A percentile compares a stretch with the other conserved stretches of the same genome.
phyloP scores from a whole-genome alignment of 2,888 invertebrate species.

The Lampropteryx suffumata region DNA sequence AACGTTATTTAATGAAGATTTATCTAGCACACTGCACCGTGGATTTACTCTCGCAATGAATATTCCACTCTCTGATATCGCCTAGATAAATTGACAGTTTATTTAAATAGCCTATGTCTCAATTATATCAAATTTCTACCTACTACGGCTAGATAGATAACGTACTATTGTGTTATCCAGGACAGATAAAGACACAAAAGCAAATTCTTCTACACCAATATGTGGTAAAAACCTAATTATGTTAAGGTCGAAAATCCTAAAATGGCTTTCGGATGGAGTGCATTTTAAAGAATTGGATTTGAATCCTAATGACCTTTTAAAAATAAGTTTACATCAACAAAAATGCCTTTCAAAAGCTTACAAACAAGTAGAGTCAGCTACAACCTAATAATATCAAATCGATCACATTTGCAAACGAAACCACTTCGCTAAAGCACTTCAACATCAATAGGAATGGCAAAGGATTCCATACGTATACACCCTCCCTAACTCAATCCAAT shows the following conservation, averaged over 20 bases:
- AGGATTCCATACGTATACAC: conserved; percentile 27
- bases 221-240: too few species aligned
- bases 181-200: too few species aligned
- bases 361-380: not conserved
- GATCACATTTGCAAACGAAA: conserved; percentile 5
- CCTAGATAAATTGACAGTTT: conserved; percentile 46
- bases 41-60: conserved; percentile 55
- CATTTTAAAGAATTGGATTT: too few species aligned
- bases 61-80: conserved; percentile 44
- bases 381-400: conserved; percentile 6
- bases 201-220: too few species aligned
- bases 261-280: too few species aligned
- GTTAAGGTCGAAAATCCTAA: too few species aligned
- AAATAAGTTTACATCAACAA: too few species aligned
- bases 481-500: conserved; percentile 41
- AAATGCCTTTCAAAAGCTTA: too few species aligned
- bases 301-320: too few species aligned
- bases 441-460: conserved; percentile 25
- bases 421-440: conserved; percentile 16
- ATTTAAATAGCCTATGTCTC: conserved; percentile 38
- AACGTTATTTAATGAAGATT: conserved; percentile 61
- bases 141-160: too few species aligned
- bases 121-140: conserved; percentile 20
- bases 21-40: conserved; percentile 49
- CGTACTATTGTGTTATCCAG: too few species aligned